phyloP scores from a whole-genome alignment of 2,113 vertebrate species.

The Nasalis larvatus region DNA sequence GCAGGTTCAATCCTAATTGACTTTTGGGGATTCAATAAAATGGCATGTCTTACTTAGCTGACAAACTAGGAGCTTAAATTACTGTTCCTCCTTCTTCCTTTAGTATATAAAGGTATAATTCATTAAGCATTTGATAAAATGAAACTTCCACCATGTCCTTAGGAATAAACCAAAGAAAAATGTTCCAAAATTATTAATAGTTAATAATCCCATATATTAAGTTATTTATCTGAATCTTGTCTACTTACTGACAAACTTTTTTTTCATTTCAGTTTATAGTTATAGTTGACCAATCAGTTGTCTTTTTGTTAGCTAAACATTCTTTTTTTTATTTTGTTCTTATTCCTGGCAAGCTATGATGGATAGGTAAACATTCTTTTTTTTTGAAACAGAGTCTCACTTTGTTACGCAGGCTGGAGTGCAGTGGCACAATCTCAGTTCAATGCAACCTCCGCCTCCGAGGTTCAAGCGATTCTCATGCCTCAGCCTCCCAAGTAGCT shows the following conservation, averaged over 20 bases:
- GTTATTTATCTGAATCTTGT: not conserved
- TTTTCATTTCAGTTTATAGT: not conserved
- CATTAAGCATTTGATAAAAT: not conserved
- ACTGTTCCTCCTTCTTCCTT: not conserved
- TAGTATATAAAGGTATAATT: not conserved
- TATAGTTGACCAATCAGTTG: not conserved
- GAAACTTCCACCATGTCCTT: not conserved
- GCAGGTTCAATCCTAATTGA: not conserved
- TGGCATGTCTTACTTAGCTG: not conserved
- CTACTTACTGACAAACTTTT: not conserved
- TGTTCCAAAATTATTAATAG: not conserved
- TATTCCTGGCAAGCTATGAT: too few species aligned
- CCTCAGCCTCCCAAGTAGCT: too few species aligned
- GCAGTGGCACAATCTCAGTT: too few species aligned
- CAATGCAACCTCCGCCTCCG: too few species aligned
- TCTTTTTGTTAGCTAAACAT: not conserved
- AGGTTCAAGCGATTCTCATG: too few species aligned
- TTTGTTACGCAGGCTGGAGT: too few species aligned
- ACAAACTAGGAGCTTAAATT: not conserved
- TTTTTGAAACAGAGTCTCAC: too few species aligned
- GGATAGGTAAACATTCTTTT: too few species aligned
- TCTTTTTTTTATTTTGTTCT: too few species aligned
- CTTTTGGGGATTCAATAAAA: not conserved
- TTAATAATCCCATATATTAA: not conserved
- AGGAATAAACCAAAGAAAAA: not conserved